Conservation (phyloP, 2,888 invertebrate genomes). For the Drosophila leonis region DNA sequence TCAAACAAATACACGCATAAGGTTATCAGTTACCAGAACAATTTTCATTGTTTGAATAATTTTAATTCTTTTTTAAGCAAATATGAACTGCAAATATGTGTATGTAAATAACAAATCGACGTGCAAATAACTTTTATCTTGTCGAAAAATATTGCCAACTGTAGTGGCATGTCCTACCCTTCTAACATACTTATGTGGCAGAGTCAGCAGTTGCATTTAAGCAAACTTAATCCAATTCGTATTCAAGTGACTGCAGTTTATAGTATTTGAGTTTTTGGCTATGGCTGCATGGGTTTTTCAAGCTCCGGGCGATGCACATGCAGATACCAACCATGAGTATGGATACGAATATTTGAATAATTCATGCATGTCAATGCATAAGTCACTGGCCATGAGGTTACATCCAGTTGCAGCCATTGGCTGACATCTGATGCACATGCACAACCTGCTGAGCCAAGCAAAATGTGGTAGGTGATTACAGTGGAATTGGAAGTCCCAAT, state of each 20-base stretch:
- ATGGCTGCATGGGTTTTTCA: constrained; percentile 42
- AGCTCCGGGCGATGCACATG: constrained; percentile 46
- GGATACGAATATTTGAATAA: constrained; percentile 72
- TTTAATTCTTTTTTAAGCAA: not conserved
- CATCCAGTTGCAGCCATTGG: constrained; percentile 22
- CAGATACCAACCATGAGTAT: constrained; percentile 18
- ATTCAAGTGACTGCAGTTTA: constrained; percentile 49
- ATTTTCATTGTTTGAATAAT: constrained; percentile 2
- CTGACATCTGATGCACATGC: constrained; percentile 38
- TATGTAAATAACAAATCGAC: constrained; percentile 4
- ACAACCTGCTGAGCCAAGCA: constrained; percentile 51
- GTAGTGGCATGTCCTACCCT: constrained; percentile 9
- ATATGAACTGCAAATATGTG: not conserved
- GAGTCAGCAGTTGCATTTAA: constrained; percentile 36
- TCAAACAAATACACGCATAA: not conserved
- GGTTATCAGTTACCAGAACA: constrained; percentile 9
- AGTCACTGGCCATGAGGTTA: constrained; percentile 57
- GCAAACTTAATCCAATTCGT: constrained; percentile 41
- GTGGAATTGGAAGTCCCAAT: constrained; percentile 34
- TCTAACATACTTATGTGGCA: not conserved
- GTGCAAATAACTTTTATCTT: constrained; percentile 5
- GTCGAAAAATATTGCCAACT: not conserved
- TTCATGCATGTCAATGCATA: constrained; percentile 78
- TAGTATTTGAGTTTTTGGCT: constrained; percentile 65
- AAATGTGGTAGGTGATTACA: constrained; percentile 53